Evolutionary conservation across 2,888 invertebrate genomes (phyloP).

Genomic region (Amiota mariae): DNA sequence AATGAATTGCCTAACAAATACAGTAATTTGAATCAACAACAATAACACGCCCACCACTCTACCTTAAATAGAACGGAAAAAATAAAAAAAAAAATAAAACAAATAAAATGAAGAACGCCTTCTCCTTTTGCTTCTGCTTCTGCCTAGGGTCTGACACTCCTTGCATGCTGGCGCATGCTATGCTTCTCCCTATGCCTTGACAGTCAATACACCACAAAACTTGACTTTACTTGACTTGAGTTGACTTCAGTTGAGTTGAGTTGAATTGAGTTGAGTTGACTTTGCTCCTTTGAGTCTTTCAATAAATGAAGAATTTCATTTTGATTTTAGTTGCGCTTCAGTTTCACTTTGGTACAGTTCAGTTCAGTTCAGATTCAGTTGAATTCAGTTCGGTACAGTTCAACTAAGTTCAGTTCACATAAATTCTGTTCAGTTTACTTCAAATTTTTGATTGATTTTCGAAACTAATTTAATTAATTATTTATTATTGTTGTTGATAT

Average conservation of each 20-base stretch:
- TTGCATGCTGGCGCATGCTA: slow-evolving; percentile 1
- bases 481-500: slow-evolving; percentile 45
- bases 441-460: too few relatives aligned
- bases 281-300: too few relatives aligned
- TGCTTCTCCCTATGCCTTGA: neutral
- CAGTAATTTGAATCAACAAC: slow-evolving; percentile 8
- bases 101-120: neutral
- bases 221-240: neutral
- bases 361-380: neutral
- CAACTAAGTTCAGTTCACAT: slow-evolving; percentile 5
- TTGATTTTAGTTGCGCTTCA: too few relatives aligned
- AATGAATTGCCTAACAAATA: slow-evolving; percentile 8
- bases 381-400: neutral
- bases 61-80: neutral
- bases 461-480: too few relatives aligned
- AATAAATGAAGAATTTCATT: too few relatives aligned
- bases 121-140: neutral
- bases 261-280: too few relatives aligned
- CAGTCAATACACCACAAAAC: neutral
- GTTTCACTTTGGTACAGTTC: too few relatives aligned
- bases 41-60: neutral
- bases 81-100: neutral
- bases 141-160: neutral
- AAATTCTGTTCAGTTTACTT: slow-evolving; percentile 22
- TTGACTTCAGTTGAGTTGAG: neutral